Base-by-base conservation (phyloP, 2,888 invertebrate genomes). In the Plagiodera versicolora region DNA sequence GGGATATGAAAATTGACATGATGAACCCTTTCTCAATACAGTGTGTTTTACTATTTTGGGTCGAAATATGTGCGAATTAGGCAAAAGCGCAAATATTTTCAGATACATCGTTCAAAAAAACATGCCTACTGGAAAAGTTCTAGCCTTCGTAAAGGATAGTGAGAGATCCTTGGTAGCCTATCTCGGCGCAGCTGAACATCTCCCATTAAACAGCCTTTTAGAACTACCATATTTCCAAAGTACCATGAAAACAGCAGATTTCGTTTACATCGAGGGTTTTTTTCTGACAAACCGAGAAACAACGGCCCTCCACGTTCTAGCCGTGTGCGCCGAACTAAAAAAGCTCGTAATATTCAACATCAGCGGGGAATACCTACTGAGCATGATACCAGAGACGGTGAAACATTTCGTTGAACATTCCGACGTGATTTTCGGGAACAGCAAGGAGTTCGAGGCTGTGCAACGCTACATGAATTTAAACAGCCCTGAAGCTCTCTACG, bases 241-340 rank as follows among this genome's bases (percentile, higher is more conserved):
- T 0, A 48, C 73, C n/a, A 61, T 80, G 11, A 58, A 73, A 18
- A 60, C 66, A 18, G 73, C 75, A 5, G 63, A 75, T 52, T 67
- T 80, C 19, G 71, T 85, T 30, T 85, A 85, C 66, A 77, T 86
- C 55, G 86, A 86, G 75, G 85, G 85, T 4, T 86, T 83, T 74
- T 86, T 86, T 72, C 72, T 86, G 47, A 82, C 84, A 0, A 79
- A 84, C 19, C 79, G 85, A 19, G 73, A 75, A 30, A 78, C 80
- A 19, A 79, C 81, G 3, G 81, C 82, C 5, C 70, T 79, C 39
- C 78, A 80, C 67, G 75, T 86, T 28, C 70, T 83, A 46, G 73
- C 81, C 24, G 78, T 80, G 60, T 79, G 83, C 48, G 70, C 74
- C 6, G 68, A 75, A 9, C 77, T 65, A 46, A 71, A 74, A 62